Evolutionary conservation across 2,113 vertebrate species (phyloP).

Genomic region (Coryphaenoides rupestris): DNA sequence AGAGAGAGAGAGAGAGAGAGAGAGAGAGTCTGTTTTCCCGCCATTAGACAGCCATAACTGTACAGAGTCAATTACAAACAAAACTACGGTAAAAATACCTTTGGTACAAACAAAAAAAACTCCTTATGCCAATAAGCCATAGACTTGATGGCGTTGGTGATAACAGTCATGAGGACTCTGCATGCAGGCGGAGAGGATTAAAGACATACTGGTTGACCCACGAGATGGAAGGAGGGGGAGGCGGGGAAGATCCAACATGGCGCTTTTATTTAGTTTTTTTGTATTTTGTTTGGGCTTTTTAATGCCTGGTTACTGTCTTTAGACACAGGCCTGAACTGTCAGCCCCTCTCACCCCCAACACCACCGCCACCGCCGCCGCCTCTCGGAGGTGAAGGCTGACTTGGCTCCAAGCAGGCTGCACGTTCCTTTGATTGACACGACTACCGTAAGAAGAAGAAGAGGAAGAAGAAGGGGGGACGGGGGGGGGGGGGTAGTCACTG

Average conservation of each 20-base stretch:
- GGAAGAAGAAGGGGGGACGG: no score
- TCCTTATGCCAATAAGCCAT: no score
- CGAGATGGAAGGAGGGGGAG: slow-evolving; percentile 14
- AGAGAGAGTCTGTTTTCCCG: slow-evolving; percentile 7
- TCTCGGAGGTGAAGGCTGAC: background rate
- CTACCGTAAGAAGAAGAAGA: background rate
- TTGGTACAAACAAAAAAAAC: slow-evolving; percentile 13
- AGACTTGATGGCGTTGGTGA: no score
- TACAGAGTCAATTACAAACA: slow-evolving; percentile 35
- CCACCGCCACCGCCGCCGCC: background rate
- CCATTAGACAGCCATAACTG: slow-evolving; percentile 40
- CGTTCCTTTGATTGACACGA: no score
- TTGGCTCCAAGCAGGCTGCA: no score
- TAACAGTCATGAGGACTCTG: no score
- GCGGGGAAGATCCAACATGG: slow-evolving; percentile 17
- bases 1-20: no score
- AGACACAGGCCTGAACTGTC: slow-evolving; percentile 43
- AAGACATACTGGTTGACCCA: slow-evolving; percentile 18
- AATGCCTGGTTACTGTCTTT: no score
- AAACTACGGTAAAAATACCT: slow-evolving; percentile 25
- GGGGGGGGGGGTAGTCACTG: slow-evolving; percentile 43
- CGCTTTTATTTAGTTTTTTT: slow-evolving; percentile 36
- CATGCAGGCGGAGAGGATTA: background rate
- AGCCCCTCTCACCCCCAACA: no score
- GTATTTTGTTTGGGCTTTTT: slow-evolving; percentile 30